Base-by-base conservation (phyloP, 2,797 vertebrate genomes). In the Helarctos malayanus region DNA sequence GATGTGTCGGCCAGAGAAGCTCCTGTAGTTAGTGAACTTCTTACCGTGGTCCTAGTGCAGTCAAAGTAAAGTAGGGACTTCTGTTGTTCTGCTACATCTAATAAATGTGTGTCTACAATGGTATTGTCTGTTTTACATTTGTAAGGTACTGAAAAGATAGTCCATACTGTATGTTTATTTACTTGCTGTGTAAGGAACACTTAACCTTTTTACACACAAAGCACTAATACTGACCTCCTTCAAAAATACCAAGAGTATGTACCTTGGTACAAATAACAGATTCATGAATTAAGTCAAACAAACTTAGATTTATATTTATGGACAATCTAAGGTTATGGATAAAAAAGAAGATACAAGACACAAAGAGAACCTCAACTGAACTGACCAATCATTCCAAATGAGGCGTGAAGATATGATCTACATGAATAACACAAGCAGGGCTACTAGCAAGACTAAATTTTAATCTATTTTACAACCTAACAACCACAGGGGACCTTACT, bases 241-340 rank as follows among this genome's bases (percentile, higher is more conserved):
- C 13, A 93, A 91, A 96, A 92, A 82, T 21, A 90, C 27, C 16
- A 95, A 59, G 7, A 78, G 13, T 82, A 56, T 41, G 73, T 47
- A 52, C 25, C 23, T 94, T 47, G 10, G 21, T 79, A 59, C 32
- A 41, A 61, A 25, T 35, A 75, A 82, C 14, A 82, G 56, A 93
- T 71, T 71, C 59, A 16, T 59, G 12, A 92, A 79, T 7, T 54
- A 91, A 29, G 16, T 89, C 32, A 18, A 21, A 52, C 21, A 57
- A 52, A 27, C 45, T 49, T 63, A 57, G 63, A 65, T 7, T 86
- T 4, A 9, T 29, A 65, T 7, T 86, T 4, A 9, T 29, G 9
- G 32, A 75, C n/a, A 75, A 69, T 56, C 47, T 91, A 79, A 89
- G 49, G 19, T 29, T 78, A 68, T 57, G 27, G 73, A 75, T 80